phyloP scores from a whole-genome alignment of 2,113 vertebrate species.

The Falco punctatus region DNA sequence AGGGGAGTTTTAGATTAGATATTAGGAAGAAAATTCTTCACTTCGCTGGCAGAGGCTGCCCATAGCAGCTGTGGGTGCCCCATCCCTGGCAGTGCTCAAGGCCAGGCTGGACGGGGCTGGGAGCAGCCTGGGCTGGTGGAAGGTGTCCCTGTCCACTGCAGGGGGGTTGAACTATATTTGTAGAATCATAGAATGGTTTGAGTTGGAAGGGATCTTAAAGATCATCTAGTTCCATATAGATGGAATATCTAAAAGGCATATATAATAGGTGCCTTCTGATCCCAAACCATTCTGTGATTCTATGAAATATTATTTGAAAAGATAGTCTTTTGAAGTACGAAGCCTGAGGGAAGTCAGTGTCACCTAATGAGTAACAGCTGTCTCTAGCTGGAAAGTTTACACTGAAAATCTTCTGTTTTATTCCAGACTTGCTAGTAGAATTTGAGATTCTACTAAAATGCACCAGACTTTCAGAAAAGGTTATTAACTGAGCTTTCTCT shows the following conservation, averaged over 20 bases:
- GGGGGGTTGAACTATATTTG: too few species aligned
- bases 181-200: too few species aligned
- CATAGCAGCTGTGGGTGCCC: not conserved
- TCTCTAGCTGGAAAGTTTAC: not conserved
- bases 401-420: not conserved
- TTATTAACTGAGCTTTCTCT: not conserved
- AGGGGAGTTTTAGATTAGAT: too few species aligned
- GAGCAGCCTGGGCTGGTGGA: fast-evolving
- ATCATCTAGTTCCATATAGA: too few species aligned
- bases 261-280: not conserved
- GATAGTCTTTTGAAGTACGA: not conserved
- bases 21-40: not conserved
- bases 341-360: not conserved
- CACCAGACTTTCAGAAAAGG: not conserved
- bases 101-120: fast-evolving
- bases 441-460: not conserved
- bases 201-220: too few species aligned
- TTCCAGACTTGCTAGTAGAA: not conserved
- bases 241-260: too few species aligned
- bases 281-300: fast-evolving
- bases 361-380: not conserved
- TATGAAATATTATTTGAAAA: not conserved
- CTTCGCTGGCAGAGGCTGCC: not conserved
- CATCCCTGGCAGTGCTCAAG: not conserved
- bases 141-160: not conserved